A percentile compares a stretch with the other conserved stretches of the same genome.
Evolutionary conservation across 2,888 invertebrate species (phyloP).

Genomic region (Plagodis dolabraria): DNA sequence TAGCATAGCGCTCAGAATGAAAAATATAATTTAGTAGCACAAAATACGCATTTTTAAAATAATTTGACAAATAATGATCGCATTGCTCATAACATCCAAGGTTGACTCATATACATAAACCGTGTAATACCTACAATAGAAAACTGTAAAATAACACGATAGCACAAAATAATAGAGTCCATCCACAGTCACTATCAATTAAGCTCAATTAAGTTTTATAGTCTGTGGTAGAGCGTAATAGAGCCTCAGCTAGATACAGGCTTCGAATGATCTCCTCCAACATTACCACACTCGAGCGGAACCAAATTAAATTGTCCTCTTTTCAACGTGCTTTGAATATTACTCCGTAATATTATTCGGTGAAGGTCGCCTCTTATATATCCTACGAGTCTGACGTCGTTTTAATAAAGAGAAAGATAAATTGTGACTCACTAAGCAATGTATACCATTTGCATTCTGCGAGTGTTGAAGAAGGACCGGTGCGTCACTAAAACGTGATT

Average conservation of each 20-base stretch:
- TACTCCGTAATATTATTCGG: conserved; percentile 27
- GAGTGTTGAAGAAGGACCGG: conserved; percentile 29
- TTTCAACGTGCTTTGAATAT: conserved; percentile 36
- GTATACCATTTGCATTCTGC: conserved; percentile 17
- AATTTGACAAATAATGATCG: no score
- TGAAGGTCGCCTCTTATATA: conserved; percentile 10
- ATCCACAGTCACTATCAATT: conserved; percentile 1
- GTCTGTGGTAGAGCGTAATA: neutral
- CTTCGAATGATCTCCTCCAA: conserved; percentile 9
- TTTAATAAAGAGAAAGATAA: conserved; percentile 24
- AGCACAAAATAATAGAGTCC: conserved; percentile 1
- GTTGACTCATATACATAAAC: neutral
- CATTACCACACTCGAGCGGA: conserved; percentile 35
- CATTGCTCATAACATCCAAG: neutral
- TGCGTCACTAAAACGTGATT: conserved; percentile 31
- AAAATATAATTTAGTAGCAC: no score
- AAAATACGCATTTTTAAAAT: no score
- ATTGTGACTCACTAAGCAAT: conserved; percentile 27
- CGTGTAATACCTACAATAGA: neutral
- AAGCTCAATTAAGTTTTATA: conserved; percentile 10
- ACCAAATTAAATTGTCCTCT: conserved; percentile 42
- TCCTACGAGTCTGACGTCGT: conserved; percentile 10
- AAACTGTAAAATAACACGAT: conserved; percentile 1
- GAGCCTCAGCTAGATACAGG: conserved; percentile 1
- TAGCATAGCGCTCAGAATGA: no score